A percentile compares a stretch with the other conserved stretches of the same genome.
These are phyloP conservation scores for Bombus sibiricus DNA, from an alignment of 1,140 invertebrate species.

Conservation along the genomic window DNA sequence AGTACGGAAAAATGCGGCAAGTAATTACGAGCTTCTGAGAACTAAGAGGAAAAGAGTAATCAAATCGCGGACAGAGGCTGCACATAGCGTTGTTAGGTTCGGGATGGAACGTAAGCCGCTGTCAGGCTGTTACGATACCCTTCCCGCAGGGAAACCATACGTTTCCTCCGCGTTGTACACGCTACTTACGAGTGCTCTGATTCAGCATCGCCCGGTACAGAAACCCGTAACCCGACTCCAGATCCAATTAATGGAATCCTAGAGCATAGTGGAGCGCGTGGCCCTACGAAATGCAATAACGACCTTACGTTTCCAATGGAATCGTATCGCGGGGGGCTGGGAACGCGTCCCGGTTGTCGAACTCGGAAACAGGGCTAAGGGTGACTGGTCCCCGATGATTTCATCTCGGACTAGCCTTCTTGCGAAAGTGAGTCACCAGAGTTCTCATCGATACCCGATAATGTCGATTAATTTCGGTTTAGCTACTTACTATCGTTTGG, in stretches of 20 bases:
- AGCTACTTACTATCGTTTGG: neutral
- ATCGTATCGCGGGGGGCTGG: constrained; percentile 44
- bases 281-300: constrained; percentile 61
- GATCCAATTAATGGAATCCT: constrained; percentile 71
- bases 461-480: constrained; percentile 10
- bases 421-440: neutral
- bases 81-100: neutral
- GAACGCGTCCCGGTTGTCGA: neutral
- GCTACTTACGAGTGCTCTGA: constrained; percentile 46
- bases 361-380: neutral
- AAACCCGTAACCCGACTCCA: constrained; percentile 66
- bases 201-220: constrained; percentile 42
- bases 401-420: neutral
- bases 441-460: neutral
- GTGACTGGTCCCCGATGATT: neutral
- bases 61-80: neutral
- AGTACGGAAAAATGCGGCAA: neutral
- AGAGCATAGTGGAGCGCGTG: constrained; percentile 47
- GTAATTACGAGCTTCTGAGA: constrained; percentile 10
- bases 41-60: neutral
- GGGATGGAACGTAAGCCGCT: neutral
- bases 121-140: neutral
- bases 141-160: constrained; percentile 28
- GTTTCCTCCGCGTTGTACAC: neutral
- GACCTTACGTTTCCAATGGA: constrained; percentile 55